Evolutionary conservation across 2,113 vertebrate species (phyloP).

Genomic region (Mus pahari): DNA sequence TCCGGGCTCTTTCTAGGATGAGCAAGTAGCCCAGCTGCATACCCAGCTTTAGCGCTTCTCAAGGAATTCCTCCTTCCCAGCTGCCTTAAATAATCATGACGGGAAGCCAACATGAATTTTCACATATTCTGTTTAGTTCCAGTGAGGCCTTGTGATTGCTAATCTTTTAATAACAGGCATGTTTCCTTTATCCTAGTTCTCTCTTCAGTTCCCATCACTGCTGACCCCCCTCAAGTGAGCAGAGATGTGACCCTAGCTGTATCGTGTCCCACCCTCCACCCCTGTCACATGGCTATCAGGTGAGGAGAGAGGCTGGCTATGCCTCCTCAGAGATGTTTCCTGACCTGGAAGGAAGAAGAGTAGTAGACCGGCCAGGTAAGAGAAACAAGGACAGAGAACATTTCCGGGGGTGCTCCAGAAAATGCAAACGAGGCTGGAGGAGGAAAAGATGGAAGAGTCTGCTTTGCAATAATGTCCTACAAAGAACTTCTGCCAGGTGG

Average conservation of each 20-base stretch:
- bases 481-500: neutral
- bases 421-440: neutral
- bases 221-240: neutral
- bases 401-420: neutral
- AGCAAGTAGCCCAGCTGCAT: neutral
- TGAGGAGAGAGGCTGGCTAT: neutral
- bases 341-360: neutral
- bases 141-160: neutral
- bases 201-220: neutral
- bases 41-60: no score
- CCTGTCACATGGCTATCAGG: neutral
- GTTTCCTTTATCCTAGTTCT: neutral
- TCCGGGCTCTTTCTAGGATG: neutral
- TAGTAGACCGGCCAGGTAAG: neutral
- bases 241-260: neutral
- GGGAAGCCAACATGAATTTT: conserved; percentile 14
- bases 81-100: neutral
- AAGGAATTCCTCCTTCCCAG: neutral
- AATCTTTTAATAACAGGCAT: neutral
- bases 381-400: neutral
- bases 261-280: neutral
- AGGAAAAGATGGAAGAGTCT: neutral
- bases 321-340: neutral
- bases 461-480: neutral
- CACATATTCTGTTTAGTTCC: neutral